Percentiles rank a stretch among this genome's conserved stretches.
phyloP scores from a whole-genome alignment of 2,797 vertebrate genomes.

The Adelosebastes latens region DNA sequence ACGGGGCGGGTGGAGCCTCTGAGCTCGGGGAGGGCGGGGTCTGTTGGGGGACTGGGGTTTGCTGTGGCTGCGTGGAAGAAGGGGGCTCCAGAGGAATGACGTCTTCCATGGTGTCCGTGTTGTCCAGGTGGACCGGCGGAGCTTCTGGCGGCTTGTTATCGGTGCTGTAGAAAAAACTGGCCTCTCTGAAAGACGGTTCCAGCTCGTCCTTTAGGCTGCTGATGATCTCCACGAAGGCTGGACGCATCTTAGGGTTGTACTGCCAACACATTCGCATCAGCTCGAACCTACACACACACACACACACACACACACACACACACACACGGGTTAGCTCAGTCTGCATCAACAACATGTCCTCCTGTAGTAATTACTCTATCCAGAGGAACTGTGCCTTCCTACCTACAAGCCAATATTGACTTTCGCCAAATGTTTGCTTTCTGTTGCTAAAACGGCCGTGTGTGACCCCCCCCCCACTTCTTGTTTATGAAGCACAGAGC shows the following conservation, averaged over 20 bases:
- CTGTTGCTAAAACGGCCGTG: slow-evolving; percentile 48
- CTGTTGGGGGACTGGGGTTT: slow-evolving; percentile 54
- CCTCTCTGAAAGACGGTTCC: slow-evolving; percentile 90
- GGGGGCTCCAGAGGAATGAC: slow-evolving; percentile 58
- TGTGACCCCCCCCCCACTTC: not conserved
- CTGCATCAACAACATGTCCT: slow-evolving; percentile 18
- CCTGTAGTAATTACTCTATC: slow-evolving; percentile 13
- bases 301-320: slow-evolving; percentile 26
- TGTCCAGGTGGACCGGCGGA: slow-evolving; percentile 88
- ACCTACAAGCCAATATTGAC: slow-evolving; percentile 50
- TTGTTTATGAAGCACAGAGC: slow-evolving; percentile 35
- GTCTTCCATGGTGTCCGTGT: slow-evolving; percentile 89
- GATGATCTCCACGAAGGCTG: slow-evolving; percentile 96
- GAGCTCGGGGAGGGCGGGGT: slow-evolving; percentile 82
- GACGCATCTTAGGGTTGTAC: slow-evolving; percentile 97
- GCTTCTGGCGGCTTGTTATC: slow-evolving; percentile 92
- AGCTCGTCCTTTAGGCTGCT: slow-evolving; percentile 94
- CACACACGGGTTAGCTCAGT: slow-evolving; percentile 11
- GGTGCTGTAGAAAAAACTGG: slow-evolving; percentile 96
- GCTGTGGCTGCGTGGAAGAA: slow-evolving; percentile 70
- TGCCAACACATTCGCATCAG: slow-evolving; percentile 99
- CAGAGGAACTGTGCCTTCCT: slow-evolving; percentile 27
- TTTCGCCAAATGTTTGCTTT: slow-evolving; percentile 52
- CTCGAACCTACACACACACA: slow-evolving; percentile 86
- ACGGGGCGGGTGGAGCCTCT: slow-evolving; percentile 76